Conservation (phyloP, 1,140 invertebrate genomes). For the Portunus trituberculatus region DNA sequence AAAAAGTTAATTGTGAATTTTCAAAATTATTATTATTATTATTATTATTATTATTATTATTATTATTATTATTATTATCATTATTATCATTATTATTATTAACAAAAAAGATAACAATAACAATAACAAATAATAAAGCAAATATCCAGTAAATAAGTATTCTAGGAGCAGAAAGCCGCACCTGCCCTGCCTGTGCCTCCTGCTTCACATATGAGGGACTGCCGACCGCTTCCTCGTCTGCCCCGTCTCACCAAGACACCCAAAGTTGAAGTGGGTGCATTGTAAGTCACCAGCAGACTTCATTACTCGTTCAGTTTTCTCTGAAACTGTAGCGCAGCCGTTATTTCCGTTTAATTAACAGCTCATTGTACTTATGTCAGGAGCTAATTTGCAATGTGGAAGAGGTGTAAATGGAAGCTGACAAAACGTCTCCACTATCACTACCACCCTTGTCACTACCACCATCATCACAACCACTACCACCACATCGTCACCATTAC, state of each 20-base stretch:
- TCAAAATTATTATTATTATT: too few species aligned
- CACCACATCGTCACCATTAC: not conserved
- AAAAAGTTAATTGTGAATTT: too few species aligned
- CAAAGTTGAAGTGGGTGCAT: not conserved
- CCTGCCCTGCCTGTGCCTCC: too few species aligned
- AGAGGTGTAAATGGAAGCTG: not conserved
- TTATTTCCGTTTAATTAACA: slow-evolving; percentile 14
- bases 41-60: too few species aligned
- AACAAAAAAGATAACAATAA: too few species aligned
- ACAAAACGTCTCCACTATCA: not conserved
- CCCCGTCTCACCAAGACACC: not conserved
- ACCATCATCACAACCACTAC: not conserved
- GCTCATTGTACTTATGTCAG: not conserved
- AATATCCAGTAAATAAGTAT: not conserved
- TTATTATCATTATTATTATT: too few species aligned
- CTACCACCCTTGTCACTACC: not conserved
- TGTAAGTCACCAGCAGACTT: not conserved
- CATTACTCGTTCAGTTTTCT: not conserved
- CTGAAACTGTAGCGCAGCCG: not conserved
- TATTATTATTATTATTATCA: too few species aligned
- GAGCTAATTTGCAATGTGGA: not conserved
- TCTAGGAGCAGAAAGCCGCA: too few species aligned
- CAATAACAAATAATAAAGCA: too few species aligned
- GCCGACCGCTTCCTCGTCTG: too few species aligned
- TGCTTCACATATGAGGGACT: too few species aligned